A percentile compares a stretch with the other conserved stretches of the same genome.
Conservation (phyloP, 2,888 invertebrate genomes). For the Euproctis similis region DNA sequence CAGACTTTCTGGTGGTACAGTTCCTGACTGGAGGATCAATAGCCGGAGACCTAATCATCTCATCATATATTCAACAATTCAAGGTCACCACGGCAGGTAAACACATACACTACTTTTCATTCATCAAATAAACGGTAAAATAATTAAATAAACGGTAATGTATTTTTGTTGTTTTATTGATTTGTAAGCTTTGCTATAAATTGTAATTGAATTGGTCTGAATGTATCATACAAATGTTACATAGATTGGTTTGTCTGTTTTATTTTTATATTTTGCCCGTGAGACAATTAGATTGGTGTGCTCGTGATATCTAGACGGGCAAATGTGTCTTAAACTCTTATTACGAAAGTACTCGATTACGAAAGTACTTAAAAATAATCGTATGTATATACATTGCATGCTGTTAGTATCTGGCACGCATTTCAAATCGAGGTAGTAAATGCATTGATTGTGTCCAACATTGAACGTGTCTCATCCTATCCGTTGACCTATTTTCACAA, state of each 20-base stretch:
- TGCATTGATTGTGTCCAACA: conserved; percentile 48
- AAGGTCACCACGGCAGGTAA: conserved; percentile 62
- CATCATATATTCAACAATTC: conserved; percentile 34
- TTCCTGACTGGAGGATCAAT: conserved; percentile 37
- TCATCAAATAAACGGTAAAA: no score
- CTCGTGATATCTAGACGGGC: no score
- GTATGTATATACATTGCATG: conserved; percentile 5
- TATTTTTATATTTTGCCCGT: background rate
- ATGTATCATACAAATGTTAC: no score
- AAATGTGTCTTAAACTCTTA: no score
- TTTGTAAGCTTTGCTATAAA: no score
- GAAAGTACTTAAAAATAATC: conserved; percentile 18
- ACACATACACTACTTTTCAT: conserved; percentile 45
- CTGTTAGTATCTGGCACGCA: conserved; percentile 15
- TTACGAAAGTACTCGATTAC: conserved; percentile 7
- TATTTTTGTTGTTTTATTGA: no score
- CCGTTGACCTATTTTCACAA: conserved; percentile 65
- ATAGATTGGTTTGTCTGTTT: background rate
- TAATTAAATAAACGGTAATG: no score
- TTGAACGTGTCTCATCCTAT: conserved; percentile 45
- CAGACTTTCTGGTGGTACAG: conserved; percentile 30
- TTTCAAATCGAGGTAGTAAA: conserved; percentile 28
- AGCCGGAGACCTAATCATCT: conserved; percentile 32
- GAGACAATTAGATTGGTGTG: no score
- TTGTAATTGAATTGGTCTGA: no score